These are phyloP conservation scores for Danio albolineatus DNA, from an alignment of 2,797 vertebrate genomes.

Conservation along the genomic window DNA sequence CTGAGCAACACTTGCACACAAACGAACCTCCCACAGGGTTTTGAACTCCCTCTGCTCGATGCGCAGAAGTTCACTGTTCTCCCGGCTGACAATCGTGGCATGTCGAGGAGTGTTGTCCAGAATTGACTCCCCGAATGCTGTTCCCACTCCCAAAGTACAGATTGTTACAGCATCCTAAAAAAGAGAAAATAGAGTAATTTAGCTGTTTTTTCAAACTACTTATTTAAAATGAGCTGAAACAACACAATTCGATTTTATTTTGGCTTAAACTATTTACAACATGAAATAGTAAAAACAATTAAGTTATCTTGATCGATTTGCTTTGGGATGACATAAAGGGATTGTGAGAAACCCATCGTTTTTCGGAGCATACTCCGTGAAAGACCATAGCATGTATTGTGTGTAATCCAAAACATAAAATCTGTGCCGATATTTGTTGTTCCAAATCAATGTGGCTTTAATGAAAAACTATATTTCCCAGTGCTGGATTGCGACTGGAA, in stretches of 20 bases:
- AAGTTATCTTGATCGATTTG: too few relatives aligned
- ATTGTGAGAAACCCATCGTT: too few relatives aligned
- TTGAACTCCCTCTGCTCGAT: constrained; percentile 98
- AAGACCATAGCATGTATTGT: not conserved
- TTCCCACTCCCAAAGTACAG: constrained; percentile 95
- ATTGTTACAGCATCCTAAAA: constrained; percentile 94
- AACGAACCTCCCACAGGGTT: constrained; percentile 93
- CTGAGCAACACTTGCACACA: not conserved
- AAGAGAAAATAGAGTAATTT: not conserved
- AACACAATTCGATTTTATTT: too few relatives aligned
- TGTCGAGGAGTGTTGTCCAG: constrained; percentile 98
- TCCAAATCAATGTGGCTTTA: not conserved
- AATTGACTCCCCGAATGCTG: constrained; percentile 97
- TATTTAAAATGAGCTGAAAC: too few relatives aligned
- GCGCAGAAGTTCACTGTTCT: constrained; percentile 93
- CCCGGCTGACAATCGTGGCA: constrained; percentile 95
- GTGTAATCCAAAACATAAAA: not conserved
- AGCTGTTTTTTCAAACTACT: too few relatives aligned
- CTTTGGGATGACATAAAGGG: too few relatives aligned
- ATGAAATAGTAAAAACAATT: too few relatives aligned
- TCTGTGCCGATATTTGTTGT: not conserved
- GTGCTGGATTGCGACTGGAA: too few relatives aligned
- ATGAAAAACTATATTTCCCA: not conserved
- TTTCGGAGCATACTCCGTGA: not conserved
- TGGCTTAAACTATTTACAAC: too few relatives aligned